phyloP scores from a whole-genome alignment of 2,797 vertebrate species.

The Yasuhikotakia modesta region DNA sequence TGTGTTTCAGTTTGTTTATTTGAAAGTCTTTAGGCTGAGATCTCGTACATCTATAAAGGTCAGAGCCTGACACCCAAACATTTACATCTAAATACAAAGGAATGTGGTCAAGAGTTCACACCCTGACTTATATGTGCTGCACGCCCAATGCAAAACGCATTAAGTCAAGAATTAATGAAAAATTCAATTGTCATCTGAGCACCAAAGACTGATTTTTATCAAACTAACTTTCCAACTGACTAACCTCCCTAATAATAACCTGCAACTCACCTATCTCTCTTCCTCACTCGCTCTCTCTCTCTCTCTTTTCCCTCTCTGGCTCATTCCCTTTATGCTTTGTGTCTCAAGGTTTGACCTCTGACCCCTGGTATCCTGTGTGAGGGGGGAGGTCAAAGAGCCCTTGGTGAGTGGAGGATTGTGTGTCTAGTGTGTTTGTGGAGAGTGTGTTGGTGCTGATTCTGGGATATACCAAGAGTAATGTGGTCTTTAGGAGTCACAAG shows the following conservation, averaged over 20 bases:
- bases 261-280: conserved; percentile 32
- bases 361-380: conserved; percentile 69
- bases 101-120: conserved; percentile 78
- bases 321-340: conserved; percentile 75
- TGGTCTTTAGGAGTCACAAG: conserved; percentile 34
- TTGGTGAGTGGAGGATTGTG: conserved; percentile 34
- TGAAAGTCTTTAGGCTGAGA: conserved; percentile 12
- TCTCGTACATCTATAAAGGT: conserved; percentile 40
- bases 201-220: conserved; percentile 13
- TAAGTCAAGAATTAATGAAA: conserved; percentile 1
- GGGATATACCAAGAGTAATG: conserved; percentile 30
- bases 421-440: conserved; percentile 30
- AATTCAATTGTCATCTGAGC: not conserved
- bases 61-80: conserved; percentile 49
- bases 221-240: conserved; percentile 24
- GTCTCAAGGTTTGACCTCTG: conserved; percentile 65
- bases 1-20: conserved; percentile 19
- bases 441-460: conserved; percentile 33
- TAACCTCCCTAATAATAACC: conserved; percentile 9
- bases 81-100: conserved; percentile 76
- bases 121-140: not conserved
- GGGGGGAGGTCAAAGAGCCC: conserved; percentile 71
- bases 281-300: conserved; percentile 42
- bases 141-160: not conserved
- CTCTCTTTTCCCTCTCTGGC: conserved; percentile 5